Evolutionary conservation across 2,797 vertebrate genomes (phyloP), one percentile per base, ranked within the genome.

Genomic region (Anguilla pacifica): DNA sequence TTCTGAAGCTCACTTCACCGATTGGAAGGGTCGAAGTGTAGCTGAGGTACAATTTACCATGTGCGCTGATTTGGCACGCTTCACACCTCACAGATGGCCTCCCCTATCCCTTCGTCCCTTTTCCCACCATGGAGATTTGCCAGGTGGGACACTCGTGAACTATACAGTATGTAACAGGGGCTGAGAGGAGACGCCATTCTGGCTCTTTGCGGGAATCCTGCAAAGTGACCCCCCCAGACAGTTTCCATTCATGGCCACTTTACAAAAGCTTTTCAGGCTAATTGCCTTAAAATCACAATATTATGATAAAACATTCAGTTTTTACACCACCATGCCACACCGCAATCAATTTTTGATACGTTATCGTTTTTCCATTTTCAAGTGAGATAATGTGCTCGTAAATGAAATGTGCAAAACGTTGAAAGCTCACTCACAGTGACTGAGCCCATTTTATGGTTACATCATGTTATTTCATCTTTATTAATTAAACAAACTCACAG

Each of bases 41-140:
- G 22, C 86, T 81, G 51, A 31, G 35, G 35, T 61, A 51, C 77
- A 28, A 25, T 46, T 17, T 46, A 53, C 86, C 86, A 81, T 46
- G 39, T 86, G 86, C 7, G 2, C 31, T 51, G 25, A 39, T 22
- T 49, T 25, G 51, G 7, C 0, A 25, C 74, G 59, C 51, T 86
- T 86, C 74, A 28, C 35, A 86, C 31, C 35, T 43, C 74, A 19
- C 74, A 77, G 74, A 77, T 77, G 31, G 74, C 74, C 19, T 77
- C 35, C 39, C 28, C 28, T 74, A 39, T 15, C 28, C 70, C 70
- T 11, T 25, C 3, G 1, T 43, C 31, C 74, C 74, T 17, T 43
- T 1, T 43, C 74, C 17, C 31, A 43, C 74, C 15, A 6, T 43
- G 74, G 74, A 39, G 74, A 19, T 43, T 15, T 77, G 74, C 74